Evolutionary conservation across 2,888 invertebrate species (phyloP).

Genomic region (Hedychridium roseum): DNA sequence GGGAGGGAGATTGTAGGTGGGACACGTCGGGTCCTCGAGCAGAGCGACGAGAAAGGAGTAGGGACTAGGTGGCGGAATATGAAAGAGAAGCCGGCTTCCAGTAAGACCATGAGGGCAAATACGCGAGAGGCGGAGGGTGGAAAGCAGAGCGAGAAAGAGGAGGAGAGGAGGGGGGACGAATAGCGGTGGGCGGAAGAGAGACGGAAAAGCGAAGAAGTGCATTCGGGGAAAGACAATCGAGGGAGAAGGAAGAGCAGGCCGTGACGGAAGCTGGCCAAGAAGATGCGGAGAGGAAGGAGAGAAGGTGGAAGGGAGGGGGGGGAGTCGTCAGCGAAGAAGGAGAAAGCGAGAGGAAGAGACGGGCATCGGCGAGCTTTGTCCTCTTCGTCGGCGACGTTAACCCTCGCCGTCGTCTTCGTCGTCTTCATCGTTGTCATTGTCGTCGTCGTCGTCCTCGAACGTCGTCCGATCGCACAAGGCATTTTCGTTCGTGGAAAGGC

Average conservation of each 20-base stretch:
- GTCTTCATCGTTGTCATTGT: constrained; percentile 13
- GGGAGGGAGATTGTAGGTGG: no score
- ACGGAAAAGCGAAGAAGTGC: constrained; percentile 6
- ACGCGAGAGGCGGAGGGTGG: no score
- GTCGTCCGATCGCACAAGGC: constrained; percentile 28
- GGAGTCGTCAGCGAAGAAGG: constrained; percentile 13
- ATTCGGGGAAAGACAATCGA: constrained; percentile 17
- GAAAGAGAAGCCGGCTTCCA: no score
- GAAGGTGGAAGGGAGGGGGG: constrained; percentile 15
- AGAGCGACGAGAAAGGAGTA: no score
- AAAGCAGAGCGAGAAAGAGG: no score
- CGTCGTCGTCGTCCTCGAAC: constrained; percentile 22
- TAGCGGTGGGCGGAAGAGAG: constrained; percentile 1
- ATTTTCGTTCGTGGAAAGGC: constrained; percentile 49
- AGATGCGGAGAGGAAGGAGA: not conserved
- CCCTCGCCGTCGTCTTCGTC: constrained; percentile 24
- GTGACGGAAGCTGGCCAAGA: no score
- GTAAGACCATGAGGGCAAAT: no score
- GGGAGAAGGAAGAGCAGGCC: not conserved
- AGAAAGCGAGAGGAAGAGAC: constrained; percentile 23
- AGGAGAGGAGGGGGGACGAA: not conserved
- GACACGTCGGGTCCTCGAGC: no score
- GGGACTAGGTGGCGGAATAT: no score
- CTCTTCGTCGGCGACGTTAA: constrained; percentile 25
- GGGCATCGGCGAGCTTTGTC: constrained; percentile 19